These are phyloP conservation scores for Sus scrofa DNA, from an alignment of 2,113 vertebrate genomes.

Conservation along the genomic window DNA sequence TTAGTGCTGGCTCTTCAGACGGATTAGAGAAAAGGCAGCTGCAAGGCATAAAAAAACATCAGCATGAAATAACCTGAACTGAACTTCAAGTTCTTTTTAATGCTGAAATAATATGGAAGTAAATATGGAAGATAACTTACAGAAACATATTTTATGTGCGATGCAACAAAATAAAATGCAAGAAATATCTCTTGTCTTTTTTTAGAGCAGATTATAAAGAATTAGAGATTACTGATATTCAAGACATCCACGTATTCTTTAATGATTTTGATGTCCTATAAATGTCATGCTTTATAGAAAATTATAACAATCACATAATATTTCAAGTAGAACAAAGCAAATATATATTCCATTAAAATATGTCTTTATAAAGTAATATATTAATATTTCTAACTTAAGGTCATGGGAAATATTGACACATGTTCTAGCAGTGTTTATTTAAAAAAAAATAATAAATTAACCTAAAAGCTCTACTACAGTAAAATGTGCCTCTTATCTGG, in stretches of 20 bases:
- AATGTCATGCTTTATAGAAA: background rate
- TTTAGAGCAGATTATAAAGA: background rate
- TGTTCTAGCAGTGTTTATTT: constrained; percentile 5
- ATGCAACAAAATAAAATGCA: background rate
- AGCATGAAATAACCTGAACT: background rate
- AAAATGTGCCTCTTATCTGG: background rate
- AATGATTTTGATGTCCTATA: background rate
- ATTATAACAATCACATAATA: background rate
- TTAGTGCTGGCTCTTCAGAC: background rate
- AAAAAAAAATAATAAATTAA: constrained; percentile 46
- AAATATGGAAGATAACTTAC: background rate
- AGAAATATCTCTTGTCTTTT: too few species aligned
- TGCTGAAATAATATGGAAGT: background rate
- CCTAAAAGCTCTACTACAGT: background rate
- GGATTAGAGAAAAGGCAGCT: constrained; percentile 27
- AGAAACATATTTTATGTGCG: background rate
- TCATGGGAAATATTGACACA: background rate
- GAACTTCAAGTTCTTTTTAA: background rate
- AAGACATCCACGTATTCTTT: background rate
- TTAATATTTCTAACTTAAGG: background rate
- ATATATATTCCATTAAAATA: background rate
- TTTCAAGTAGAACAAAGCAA: background rate
- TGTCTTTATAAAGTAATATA: background rate
- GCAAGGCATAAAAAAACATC: background rate
- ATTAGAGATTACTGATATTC: background rate